Conservation (phyloP, 2,888 invertebrate genomes). For the Campopleginae sp. region DNA sequence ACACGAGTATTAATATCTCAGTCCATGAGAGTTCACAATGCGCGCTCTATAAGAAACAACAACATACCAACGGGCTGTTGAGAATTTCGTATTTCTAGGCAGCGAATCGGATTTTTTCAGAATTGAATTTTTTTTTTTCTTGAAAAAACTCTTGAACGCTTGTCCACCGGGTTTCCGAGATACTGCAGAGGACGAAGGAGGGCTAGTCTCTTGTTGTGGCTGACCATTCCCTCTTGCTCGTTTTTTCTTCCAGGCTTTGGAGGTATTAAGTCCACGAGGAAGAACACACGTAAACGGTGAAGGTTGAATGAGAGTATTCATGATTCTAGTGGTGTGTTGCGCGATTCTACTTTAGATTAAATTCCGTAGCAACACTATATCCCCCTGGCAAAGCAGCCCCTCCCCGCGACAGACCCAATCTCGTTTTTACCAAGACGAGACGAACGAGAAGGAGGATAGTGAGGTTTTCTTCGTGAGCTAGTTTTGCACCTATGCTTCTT, state of each 20-base stretch:
- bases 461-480: slow-evolving; percentile 54
- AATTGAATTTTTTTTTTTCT: not conserved
- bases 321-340: slow-evolving; percentile 62
- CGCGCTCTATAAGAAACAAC: not conserved
- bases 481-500: slow-evolving; percentile 37
- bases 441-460: slow-evolving; percentile 32
- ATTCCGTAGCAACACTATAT: slow-evolving; percentile 75
- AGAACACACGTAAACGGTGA: slow-evolving; percentile 12
- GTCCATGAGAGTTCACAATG: not conserved
- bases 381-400: slow-evolving; percentile 38
- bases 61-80: not conserved
- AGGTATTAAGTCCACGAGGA: slow-evolving; percentile 55
- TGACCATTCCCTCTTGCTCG: slow-evolving; percentile 2
- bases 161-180: not conserved
- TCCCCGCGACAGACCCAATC: slow-evolving; percentile 55
- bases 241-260: slow-evolving; percentile 1
- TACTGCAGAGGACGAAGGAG: not conserved
- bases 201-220: slow-evolving; percentile 20
- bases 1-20: slow-evolving; percentile 21
- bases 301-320: slow-evolving; percentile 35
- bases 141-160: not conserved
- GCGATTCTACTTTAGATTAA: slow-evolving; percentile 81
- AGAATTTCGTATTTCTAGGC: not conserved
- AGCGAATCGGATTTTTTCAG: not conserved
- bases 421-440: slow-evolving; percentile 56